Conservation (phyloP, 2,888 invertebrate species). For the Vanessa cardui region DNA sequence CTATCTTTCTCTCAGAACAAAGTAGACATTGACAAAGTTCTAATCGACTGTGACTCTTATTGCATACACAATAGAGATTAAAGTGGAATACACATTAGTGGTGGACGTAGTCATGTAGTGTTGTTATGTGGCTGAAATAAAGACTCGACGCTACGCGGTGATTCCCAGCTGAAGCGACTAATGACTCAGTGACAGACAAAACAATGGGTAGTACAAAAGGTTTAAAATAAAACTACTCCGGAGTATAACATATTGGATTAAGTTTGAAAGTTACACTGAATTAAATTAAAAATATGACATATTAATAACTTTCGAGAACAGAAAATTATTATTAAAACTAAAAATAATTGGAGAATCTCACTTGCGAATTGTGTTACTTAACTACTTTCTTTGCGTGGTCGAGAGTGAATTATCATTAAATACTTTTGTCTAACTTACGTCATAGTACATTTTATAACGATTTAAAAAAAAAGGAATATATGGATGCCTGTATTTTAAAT, state of each 20-base stretch:
- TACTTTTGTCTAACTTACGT: too few relatives aligned
- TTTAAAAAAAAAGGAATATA: too few relatives aligned
- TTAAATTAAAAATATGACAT: too few relatives aligned
- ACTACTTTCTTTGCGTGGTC: too few relatives aligned
- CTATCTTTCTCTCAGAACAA: constrained; percentile 21
- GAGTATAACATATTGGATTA: not conserved
- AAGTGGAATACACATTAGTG: not conserved
- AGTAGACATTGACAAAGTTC: not conserved
- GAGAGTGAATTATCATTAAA: too few relatives aligned
- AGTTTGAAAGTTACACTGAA: not conserved
- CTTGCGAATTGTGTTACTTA: too few relatives aligned
- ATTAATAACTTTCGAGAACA: too few relatives aligned
- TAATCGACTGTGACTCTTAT: constrained; percentile 2
- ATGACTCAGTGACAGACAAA: constrained; percentile 30
- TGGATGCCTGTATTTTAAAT: not conserved
- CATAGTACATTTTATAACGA: too few relatives aligned
- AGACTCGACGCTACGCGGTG: constrained; percentile 17
- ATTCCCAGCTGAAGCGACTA: constrained; percentile 25
- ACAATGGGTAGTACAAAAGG: constrained; percentile 18
- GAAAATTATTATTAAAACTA: too few relatives aligned
- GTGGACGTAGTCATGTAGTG: constrained; percentile 16
- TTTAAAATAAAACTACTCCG: not conserved
- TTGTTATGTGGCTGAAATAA: constrained; percentile 20
- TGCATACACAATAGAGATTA: constrained; percentile 9
- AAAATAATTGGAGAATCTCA: too few relatives aligned